These are phyloP conservation scores for Perizoma affinitatum DNA, from an alignment of 2,888 invertebrate species.

Conservation along the genomic window DNA sequence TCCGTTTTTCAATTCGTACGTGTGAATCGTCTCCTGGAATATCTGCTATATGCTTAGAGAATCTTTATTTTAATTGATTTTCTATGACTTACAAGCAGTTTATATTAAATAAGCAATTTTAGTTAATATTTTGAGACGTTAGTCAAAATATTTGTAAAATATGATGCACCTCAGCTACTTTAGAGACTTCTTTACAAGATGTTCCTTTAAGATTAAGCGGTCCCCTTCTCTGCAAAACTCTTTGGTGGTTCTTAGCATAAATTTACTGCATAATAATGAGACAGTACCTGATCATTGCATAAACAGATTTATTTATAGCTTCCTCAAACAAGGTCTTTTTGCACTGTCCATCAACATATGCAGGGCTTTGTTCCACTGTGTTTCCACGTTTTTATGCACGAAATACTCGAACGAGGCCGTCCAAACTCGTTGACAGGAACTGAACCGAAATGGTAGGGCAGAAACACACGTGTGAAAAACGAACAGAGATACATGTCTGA, in stretches of 20 bases:
- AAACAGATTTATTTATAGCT: constrained; percentile 32
- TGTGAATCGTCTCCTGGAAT: constrained; percentile 9
- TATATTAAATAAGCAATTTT: too few species aligned
- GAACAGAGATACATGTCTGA: constrained; percentile 1
- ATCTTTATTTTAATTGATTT: background rate
- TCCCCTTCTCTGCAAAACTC: constrained; percentile 12
- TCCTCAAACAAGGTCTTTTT: constrained; percentile 28
- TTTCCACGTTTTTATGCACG: constrained; percentile 34
- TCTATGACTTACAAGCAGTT: too few species aligned
- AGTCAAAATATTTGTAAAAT: too few species aligned
- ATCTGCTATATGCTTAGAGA: background rate
- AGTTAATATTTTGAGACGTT: constrained; percentile 2
- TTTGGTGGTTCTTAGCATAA: constrained; percentile 21
- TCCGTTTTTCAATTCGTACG: constrained; percentile 29
- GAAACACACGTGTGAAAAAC: constrained; percentile 2
- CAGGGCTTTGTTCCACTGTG: constrained; percentile 28
- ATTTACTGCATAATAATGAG: constrained; percentile 27
- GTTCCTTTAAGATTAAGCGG: constrained; percentile 8
- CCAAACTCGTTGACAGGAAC: constrained; percentile 54
- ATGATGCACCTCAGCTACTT: too few species aligned
- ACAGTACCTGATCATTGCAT: constrained; percentile 31
- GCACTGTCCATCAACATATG: constrained; percentile 28
- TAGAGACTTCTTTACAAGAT: constrained; percentile 1
- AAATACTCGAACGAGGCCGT: constrained; percentile 26
- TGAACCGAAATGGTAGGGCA: constrained; percentile 50